These are phyloP conservation scores for Talpa occidentalis DNA, from an alignment of 2,113 vertebrate genomes.

Conservation along the genomic window DNA sequence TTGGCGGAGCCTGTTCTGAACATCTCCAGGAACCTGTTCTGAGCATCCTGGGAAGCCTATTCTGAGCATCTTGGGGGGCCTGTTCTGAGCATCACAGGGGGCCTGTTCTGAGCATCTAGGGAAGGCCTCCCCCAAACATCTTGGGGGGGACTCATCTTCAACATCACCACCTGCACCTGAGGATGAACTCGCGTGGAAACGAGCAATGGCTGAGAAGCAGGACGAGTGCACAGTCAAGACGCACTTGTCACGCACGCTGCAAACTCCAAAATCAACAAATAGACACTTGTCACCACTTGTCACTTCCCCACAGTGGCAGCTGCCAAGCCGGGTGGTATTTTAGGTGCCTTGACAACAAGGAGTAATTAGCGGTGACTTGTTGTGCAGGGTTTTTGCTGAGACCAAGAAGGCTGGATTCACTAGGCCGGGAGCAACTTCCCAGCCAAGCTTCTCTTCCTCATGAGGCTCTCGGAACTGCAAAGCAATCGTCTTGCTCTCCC, in stretches of 20 bases:
- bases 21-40: too few relatives aligned
- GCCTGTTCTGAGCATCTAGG: background rate
- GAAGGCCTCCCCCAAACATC: too few relatives aligned
- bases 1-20: too few relatives aligned
- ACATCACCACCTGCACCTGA: too few relatives aligned
- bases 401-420: slow-evolving; percentile 62
- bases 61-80: too few relatives aligned
- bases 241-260: slow-evolving; percentile 71
- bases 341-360: slow-evolving; percentile 73
- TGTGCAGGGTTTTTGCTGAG: slow-evolving; percentile 56
- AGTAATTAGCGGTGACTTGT: slow-evolving; percentile 76
- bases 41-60: too few relatives aligned
- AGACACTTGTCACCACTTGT: slow-evolving; percentile 82
- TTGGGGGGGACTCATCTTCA: too few relatives aligned
- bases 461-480: too few relatives aligned
- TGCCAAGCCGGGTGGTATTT: slow-evolving; percentile 70
- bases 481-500: slow-evolving; percentile 39
- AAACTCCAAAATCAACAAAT: slow-evolving; percentile 80
- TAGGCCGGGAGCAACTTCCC: slow-evolving; percentile 68
- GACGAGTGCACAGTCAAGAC: slow-evolving; percentile 65
- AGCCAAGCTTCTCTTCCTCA: slow-evolving; percentile 13
- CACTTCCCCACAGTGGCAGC: slow-evolving; percentile 64
- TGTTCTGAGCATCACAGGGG: too few relatives aligned
- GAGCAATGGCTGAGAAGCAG: background rate
- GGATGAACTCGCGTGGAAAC: background rate